These are phyloP conservation scores for Xanthorhoe designata DNA, from an alignment of 2,888 invertebrate species.

Conservation along the genomic window DNA sequence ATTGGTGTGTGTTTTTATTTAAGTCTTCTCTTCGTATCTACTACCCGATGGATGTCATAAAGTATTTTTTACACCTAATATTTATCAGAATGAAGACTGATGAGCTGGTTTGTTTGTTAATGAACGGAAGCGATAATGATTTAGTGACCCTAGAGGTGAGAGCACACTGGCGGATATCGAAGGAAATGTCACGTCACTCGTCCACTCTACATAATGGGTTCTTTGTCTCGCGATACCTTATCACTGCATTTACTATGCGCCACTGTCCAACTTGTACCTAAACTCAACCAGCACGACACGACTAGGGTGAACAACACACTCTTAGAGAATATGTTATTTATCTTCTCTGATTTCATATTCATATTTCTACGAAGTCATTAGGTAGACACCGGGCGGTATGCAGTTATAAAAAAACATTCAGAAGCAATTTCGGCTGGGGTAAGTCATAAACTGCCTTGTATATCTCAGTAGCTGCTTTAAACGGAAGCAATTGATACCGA, in stretches of 20 bases:
- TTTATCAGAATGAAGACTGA: conserved; percentile 47
- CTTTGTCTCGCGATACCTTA: conserved; percentile 83
- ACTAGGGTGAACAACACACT: conserved; percentile 21
- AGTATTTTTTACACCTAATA: conserved; percentile 34
- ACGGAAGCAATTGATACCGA: conserved; percentile 84
- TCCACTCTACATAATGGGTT: conserved; percentile 78
- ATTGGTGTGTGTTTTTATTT: not conserved
- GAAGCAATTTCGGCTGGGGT: conserved; percentile 55
- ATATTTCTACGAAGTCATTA: conserved; percentile 35
- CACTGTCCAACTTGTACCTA: conserved; percentile 56
- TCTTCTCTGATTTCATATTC: conserved; percentile 34
- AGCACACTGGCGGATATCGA: conserved; percentile 75
- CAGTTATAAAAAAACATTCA: conserved; percentile 50
- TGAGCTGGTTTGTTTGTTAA: conserved; percentile 63
- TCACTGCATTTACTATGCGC: conserved; percentile 65
- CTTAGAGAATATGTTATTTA: conserved; percentile 12
- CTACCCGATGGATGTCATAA: conserved; percentile 6
- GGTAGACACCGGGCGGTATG: conserved; percentile 28
- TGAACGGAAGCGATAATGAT: conserved; percentile 81
- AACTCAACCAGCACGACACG: conserved; percentile 32
- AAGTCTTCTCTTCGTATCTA: not conserved
- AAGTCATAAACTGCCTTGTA: conserved; percentile 62
- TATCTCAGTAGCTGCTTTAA: conserved; percentile 60
- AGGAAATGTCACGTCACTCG: conserved; percentile 82
- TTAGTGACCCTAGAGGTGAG: conserved; percentile 80